These are phyloP conservation scores for Tanaodytes sp. DNA, from an alignment of 2,888 invertebrate species.

Conservation along the genomic window DNA sequence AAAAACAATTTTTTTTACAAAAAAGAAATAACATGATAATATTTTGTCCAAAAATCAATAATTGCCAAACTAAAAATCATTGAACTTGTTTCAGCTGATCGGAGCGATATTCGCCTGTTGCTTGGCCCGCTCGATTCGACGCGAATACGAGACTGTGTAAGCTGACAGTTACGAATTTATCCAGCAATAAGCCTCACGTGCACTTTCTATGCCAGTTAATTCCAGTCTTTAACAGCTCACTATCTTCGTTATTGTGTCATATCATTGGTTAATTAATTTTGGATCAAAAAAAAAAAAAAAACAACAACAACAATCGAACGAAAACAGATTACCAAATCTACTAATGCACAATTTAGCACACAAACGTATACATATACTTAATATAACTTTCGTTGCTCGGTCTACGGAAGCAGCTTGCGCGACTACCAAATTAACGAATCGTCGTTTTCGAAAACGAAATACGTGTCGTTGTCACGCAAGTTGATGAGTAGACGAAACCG, in stretches of 20 bases:
- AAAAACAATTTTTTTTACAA: no score
- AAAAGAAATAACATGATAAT: no score
- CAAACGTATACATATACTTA: no score
- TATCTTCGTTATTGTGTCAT: constrained; percentile 56
- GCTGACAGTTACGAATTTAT: constrained; percentile 62
- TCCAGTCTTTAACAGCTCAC: constrained; percentile 58
- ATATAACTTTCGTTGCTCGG: constrained; percentile 49
- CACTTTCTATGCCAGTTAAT: constrained; percentile 60
- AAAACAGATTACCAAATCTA: no score
- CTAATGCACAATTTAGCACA: constrained; percentile 62
- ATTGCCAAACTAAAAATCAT: not conserved
- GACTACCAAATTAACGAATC: constrained; percentile 11
- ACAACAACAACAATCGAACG: no score
- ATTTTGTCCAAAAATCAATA: no score
- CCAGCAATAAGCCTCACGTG: constrained; percentile 61
- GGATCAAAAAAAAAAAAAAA: no score
- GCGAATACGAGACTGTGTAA: constrained; percentile 91
- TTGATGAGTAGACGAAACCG: no score
- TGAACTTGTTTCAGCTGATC: constrained; percentile 84
- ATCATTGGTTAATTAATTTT: constrained; percentile 57
- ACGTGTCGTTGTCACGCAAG: no score
- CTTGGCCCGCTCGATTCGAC: constrained; percentile 92
- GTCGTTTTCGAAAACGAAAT: no score
- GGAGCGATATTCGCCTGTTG: constrained; percentile 95
- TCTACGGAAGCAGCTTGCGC: constrained; percentile 49